A percentile compares a stretch with the other conserved stretches of the same genome.
Conservation (phyloP, 2,888 invertebrate species). For the Drosophila testacea region DNA sequence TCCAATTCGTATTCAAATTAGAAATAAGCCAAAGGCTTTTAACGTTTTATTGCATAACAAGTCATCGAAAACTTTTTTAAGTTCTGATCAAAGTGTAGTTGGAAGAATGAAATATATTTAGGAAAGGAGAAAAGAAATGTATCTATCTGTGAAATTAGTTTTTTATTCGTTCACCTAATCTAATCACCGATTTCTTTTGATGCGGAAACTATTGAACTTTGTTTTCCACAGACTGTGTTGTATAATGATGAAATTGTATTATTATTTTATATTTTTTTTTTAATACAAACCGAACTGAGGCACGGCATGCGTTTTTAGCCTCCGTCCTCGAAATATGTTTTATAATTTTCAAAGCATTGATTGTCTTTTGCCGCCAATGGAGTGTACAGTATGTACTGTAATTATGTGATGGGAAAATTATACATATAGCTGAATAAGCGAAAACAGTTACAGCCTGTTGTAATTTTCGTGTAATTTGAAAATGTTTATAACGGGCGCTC, state of each 20-base stretch:
- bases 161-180: background rate
- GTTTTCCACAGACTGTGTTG: conserved; percentile 16
- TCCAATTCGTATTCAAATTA: too few species aligned
- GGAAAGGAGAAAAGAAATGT: too few species aligned
- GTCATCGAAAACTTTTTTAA: background rate
- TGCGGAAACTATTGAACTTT: conserved; percentile 49
- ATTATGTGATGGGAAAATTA: conserved; percentile 52
- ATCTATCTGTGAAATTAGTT: background rate
- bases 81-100: too few species aligned
- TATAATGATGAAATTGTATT: conserved; percentile 32
- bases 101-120: background rate
- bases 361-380: conserved; percentile 37
- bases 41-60: background rate
- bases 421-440: conserved; percentile 27
- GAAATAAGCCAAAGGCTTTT: background rate
- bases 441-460: conserved; percentile 38
- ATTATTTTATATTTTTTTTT: conserved; percentile 16
- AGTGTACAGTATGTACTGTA: conserved; percentile 13
- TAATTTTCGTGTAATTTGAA: conserved; percentile 52
- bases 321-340: conserved; percentile 43
- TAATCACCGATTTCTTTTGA: conserved; percentile 10
- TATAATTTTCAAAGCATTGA: conserved; percentile 41
- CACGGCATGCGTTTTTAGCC: conserved; percentile 30
- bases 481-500: conserved; percentile 34
- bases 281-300: conserved; percentile 6